Evolutionary conservation across 2,888 invertebrate genomes (phyloP).

Genomic region (Aporophyla nigra): DNA sequence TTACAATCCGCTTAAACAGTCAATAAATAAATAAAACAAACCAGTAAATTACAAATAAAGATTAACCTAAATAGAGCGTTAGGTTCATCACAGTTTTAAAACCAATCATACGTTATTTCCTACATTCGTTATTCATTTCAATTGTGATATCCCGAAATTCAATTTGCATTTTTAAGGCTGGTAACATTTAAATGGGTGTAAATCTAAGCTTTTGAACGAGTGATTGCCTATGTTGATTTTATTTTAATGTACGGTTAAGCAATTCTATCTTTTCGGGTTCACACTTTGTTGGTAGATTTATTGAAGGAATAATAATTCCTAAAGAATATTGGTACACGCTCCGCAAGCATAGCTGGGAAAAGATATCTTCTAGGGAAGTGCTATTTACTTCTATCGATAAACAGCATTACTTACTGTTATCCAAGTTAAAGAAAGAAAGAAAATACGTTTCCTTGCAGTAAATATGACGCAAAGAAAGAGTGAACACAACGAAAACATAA

Average conservation of each 20-base stretch:
- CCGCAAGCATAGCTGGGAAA: background rate
- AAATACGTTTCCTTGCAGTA: too few relatives aligned
- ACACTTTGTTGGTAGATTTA: background rate
- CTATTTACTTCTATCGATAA: background rate
- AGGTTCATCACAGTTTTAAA: conserved; percentile 2
- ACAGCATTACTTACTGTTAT: background rate
- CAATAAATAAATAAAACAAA: background rate
- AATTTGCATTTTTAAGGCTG: conserved; percentile 42
- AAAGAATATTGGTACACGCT: background rate
- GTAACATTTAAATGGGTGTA: conserved; percentile 30
- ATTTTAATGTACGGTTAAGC: conserved; percentile 30
- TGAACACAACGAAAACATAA: too few relatives aligned
- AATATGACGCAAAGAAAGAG: too few relatives aligned
- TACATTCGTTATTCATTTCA: conserved; percentile 35
- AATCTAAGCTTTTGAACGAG: conserved; percentile 16
- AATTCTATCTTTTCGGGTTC: conserved; percentile 35
- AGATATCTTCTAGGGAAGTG: background rate
- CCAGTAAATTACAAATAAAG: background rate
- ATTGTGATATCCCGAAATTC: conserved; percentile 18
- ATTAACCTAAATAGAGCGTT: background rate
- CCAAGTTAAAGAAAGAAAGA: too few relatives aligned
- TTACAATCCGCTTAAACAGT: background rate
- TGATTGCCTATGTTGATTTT: conserved; percentile 40
- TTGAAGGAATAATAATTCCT: background rate
- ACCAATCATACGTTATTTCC: conserved; percentile 20